Base-by-base conservation (phyloP, 2,797 vertebrate species). In the Molossus alvarezi region DNA sequence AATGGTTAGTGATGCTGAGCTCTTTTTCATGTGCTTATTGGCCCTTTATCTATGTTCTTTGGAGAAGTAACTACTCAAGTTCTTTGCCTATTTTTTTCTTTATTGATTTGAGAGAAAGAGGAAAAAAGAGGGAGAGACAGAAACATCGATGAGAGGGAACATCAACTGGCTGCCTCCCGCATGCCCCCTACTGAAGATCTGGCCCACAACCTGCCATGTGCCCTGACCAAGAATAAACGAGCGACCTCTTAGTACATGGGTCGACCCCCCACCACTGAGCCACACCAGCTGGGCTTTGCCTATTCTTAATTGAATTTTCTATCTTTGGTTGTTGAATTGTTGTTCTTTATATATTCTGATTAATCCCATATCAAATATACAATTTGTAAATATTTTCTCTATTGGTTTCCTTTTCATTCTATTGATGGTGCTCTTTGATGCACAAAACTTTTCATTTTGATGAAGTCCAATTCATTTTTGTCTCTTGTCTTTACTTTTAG, bases 21-120 rank as follows among this genome's bases (percentile, higher is more conserved):
- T 73, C 55, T 27, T 71, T 77, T 73, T 72, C 62, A 73, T 64
- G 51, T 88, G 72, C 15, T 73, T 67, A 73, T 10, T n/a, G 21
- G 79, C 1, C 21, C 23, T 84, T 48, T 92, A n/a, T 55, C 18
- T 53, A 29, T 37, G 14, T 72, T 72, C 25, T 65, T 23, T 60
- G 67, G 51, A 72, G 88, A 84, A 82, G 84, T 53, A 48, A 37
- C 88, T 83, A 83, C 29, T 53, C 33, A 73, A 92, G 67, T 27
- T 6, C 15, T 60, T 48, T 58, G 15, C 37, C 20, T 15, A 90
- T 73, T 80, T 88, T 86, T 45, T 45, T 45, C 41, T 45, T 45
- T 45, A 45, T 45, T 45, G 41, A 45, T 45, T 45, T 45, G 4
- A 45, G 41, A 45, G 41, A 45, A 6, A 45, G 41, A 45, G 41